Conservation (phyloP, 2,113 vertebrate species). For the Otocyon megalotis region DNA sequence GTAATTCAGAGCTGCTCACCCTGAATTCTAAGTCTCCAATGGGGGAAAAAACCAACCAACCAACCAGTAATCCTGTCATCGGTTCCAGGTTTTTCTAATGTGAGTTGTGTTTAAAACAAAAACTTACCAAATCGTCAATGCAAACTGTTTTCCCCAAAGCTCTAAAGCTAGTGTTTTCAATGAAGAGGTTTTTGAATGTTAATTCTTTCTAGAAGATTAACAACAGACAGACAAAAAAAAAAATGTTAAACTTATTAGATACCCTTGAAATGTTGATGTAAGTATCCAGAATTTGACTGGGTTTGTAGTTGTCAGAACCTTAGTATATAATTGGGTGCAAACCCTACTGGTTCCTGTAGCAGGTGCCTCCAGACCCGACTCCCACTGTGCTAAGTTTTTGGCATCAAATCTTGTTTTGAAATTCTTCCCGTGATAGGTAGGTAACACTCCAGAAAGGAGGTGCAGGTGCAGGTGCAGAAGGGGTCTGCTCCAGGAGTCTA, state of each 20-base stretch:
- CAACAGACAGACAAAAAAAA: background rate
- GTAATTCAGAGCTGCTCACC: background rate
- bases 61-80: background rate
- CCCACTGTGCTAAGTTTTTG: background rate
- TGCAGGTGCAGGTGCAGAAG: background rate
- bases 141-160: background rate
- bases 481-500: background rate
- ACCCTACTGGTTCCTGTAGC: constrained; percentile 46
- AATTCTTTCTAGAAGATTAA: constrained; percentile 26
- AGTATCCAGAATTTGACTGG: background rate
- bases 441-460: constrained; percentile 52
- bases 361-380: constrained; percentile 29
- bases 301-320: background rate
- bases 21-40: background rate
- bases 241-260: background rate
- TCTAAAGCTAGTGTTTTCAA: constrained; percentile 41
- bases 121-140: background rate
- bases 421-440: constrained; percentile 19
- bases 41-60: background rate
- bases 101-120: background rate
- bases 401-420: constrained; percentile 59
- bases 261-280: constrained; percentile 25
- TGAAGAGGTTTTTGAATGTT: constrained; percentile 21
- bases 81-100: background rate
- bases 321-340: background rate